Evolutionary conservation across 2,888 invertebrate species (phyloP), one percentile per base, ranked within the genome.

Genomic region (Adela reaumurella): DNA sequence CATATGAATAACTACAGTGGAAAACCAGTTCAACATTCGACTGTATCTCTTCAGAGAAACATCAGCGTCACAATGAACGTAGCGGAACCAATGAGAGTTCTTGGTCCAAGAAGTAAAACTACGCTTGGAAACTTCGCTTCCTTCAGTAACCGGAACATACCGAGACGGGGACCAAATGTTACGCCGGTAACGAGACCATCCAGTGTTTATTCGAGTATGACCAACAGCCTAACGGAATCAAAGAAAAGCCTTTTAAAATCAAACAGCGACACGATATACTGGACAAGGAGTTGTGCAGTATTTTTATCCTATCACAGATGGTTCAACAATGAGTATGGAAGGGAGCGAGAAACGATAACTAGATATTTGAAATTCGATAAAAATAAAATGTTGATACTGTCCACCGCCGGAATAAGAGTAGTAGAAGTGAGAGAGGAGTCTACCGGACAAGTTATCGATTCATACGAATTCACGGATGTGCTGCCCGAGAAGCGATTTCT

Each of bases 241-340:
- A 78, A 72, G 60, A 74, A 65, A 61, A 76, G 73, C 56, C 55
- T 72, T 11, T 72, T 65, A 54, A 63, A 69, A 49, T 62, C 64
- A 35, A 76, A 76, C 55, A 79, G 74, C 52, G 84, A 84, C 58
- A 77, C 80, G n/a, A 81, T 82, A 45, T 81, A 81, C 61, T 83
- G 85, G 78, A 82, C 83, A 19, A 74, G 77, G 65, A 85, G 83
- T 62, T 86, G 87, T 67, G 83, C 84, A 47, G 81, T 83, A n/a
- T 70, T 87, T 51, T 67, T 88, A 50, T 81, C 81, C 51, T 85
- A 85, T 62, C 87, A 87, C 61, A 81, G 83, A 74, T 87, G 80
- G 74, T 73, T 77, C 56, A 77, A 76, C 58, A 77, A 80, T 57
- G 80, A 79, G 58, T 79, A 73, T 55, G 81, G 81, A 17, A 70